Percentiles rank a stretch among this genome's conserved stretches.
Evolutionary conservation across 2,797 vertebrate species (phyloP).

Genomic region (Sitta carolinensis): DNA sequence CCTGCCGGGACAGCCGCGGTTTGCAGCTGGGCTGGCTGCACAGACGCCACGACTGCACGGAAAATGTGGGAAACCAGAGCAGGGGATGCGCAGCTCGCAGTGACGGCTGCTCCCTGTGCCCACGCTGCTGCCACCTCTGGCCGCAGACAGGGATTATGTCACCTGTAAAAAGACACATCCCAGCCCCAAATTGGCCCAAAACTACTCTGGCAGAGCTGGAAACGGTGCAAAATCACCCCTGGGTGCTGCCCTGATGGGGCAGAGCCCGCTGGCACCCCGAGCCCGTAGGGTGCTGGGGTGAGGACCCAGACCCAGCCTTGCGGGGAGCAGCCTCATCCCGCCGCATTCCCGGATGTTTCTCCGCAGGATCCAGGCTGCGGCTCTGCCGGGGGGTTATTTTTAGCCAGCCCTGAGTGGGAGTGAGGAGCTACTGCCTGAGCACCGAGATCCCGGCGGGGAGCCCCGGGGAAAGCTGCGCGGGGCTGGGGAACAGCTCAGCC

Average conservation of each 20-base stretch:
- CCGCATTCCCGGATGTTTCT: background rate
- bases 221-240: accelerated
- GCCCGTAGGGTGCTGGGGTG: accelerated
- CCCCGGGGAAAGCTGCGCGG: accelerated
- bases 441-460: accelerated
- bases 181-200: background rate
- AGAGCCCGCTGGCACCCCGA: background rate
- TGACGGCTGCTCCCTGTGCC: accelerated
- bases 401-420: background rate
- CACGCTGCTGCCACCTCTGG: accelerated
- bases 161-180: background rate
- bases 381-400: background rate
- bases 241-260: background rate
- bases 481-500: background rate
- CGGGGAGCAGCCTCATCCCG: background rate
- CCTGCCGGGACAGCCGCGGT: accelerated
- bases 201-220: background rate
- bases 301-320: accelerated
- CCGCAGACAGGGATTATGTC: accelerated
- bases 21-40: background rate
- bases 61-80: background rate
- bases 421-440: background rate
- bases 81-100: background rate
- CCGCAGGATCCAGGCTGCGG: background rate
- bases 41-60: background rate